These are phyloP conservation scores for Gymnoscopelus microlampas DNA, from an alignment of 2,797 vertebrate species.

Conservation along the genomic window DNA sequence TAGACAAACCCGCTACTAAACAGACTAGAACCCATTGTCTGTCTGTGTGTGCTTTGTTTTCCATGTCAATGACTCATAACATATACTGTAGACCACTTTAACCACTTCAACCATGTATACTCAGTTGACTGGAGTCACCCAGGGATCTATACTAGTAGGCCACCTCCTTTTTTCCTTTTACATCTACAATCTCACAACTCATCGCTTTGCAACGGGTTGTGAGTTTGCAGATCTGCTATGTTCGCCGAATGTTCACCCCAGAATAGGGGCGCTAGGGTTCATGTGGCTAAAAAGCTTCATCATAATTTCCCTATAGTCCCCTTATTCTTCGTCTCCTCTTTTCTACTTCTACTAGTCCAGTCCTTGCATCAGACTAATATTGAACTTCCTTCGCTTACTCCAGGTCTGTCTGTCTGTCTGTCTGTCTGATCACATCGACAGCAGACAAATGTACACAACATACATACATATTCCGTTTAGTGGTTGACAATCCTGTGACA, in stretches of 20 bases:
- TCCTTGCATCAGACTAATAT: neutral
- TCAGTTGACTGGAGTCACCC: no score
- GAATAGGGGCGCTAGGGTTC: no score
- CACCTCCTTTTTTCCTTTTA: no score
- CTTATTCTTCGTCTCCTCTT: neutral
- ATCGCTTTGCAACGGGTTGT: neutral
- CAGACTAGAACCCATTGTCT: conserved; percentile 4
- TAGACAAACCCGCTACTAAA: conserved; percentile 15
- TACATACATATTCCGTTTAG: no score
- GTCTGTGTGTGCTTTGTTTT: conserved; percentile 22
- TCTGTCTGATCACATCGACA: no score
- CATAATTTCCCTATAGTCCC: neutral
- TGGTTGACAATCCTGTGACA: no score
- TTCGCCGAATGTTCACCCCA: no score
- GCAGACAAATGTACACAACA: no score
- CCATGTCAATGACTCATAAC: no score
- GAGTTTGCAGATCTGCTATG: no score
- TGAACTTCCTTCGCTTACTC: neutral
- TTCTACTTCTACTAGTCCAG: neutral
- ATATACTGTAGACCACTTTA: neutral
- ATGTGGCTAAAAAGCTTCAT: neutral
- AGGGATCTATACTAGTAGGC: no score
- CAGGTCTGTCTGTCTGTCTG: neutral
- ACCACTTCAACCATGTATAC: no score
- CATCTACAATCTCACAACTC: neutral